Percentiles rank a stretch among this genome's conserved stretches.
Evolutionary conservation across 2,113 vertebrate species (phyloP).

Genomic region (Poeciliopsis turrubarensis): DNA sequence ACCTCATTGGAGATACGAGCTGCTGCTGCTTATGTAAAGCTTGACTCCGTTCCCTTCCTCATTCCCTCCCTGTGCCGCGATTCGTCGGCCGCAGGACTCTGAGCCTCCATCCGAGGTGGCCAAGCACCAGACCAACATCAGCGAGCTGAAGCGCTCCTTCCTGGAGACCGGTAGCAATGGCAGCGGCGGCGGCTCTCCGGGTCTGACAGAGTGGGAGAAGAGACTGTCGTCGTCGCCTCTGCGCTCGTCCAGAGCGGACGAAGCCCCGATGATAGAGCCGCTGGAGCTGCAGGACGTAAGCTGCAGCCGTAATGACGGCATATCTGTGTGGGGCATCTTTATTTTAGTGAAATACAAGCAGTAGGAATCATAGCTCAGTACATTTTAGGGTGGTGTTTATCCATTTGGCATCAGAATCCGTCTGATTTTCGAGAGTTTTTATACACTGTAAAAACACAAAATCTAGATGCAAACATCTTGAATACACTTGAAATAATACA

Average conservation of each 20-base stretch:
- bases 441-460: no score
- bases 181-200: constrained; percentile 56
- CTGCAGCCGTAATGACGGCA: constrained; percentile 42
- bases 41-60: constrained; percentile 45
- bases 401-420: neutral
- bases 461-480: no score
- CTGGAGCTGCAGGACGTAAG: constrained; percentile 91
- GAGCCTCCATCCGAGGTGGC: constrained; percentile 86
- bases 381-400: neutral
- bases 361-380: neutral
- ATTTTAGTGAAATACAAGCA: neutral
- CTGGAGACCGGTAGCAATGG: constrained; percentile 81
- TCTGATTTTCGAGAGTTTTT: neutral
- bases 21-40: constrained; percentile 47
- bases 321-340: constrained; percentile 42
- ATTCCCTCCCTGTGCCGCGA: constrained; percentile 59
- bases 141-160: constrained; percentile 94
- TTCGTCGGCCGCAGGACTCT: constrained; percentile 67
- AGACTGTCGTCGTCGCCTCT: constrained; percentile 89
- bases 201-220: constrained; percentile 91
- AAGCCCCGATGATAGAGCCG: constrained; percentile 91
- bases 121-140: constrained; percentile 94
- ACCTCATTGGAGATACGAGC: constrained; percentile 42
- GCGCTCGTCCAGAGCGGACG: constrained; percentile 83
- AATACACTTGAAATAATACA: no score